Evolutionary conservation across 23 tunicate species (phyloP).

Genomic region (Trididemnum nubilum): DNA sequence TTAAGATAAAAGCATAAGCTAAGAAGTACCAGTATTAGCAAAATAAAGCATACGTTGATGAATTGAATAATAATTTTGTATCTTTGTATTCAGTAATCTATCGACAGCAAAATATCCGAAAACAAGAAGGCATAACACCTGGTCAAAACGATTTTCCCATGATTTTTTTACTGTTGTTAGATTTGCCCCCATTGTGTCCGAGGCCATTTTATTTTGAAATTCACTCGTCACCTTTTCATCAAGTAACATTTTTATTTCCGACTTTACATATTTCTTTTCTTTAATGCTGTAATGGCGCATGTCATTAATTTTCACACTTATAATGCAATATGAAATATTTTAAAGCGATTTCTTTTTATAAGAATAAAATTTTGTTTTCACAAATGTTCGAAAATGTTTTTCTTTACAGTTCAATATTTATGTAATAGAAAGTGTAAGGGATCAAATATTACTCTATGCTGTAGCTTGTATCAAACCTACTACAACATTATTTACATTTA

Average conservation of each 20-base stretch:
- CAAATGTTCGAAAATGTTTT: too few relatives aligned
- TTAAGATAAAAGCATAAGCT: too few relatives aligned
- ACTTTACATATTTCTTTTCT: conserved; percentile 5
- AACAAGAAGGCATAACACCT: conserved; percentile 4
- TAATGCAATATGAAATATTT: too few relatives aligned
- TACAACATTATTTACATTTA: too few relatives aligned
- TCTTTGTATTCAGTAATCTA: background rate
- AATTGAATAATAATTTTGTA: background rate
- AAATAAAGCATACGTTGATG: background rate
- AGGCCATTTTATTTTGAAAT: background rate
- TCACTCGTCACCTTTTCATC: conserved; percentile 8
- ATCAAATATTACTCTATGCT: too few relatives aligned
- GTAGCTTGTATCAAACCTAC: too few relatives aligned
- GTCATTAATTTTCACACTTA: background rate
- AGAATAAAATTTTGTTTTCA: too few relatives aligned
- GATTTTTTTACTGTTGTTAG: background rate
- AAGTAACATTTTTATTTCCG: background rate
- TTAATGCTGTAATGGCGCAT: background rate
- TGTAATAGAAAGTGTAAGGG: too few relatives aligned
- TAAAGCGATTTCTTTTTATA: too few relatives aligned
- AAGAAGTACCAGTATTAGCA: too few relatives aligned
- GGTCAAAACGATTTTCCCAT: conserved; percentile 9
- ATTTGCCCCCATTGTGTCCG: background rate
- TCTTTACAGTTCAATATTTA: too few relatives aligned
- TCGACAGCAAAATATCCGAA: background rate